Conservation (phyloP, 1,140 invertebrate species). For the Trachelipus rathkii region DNA sequence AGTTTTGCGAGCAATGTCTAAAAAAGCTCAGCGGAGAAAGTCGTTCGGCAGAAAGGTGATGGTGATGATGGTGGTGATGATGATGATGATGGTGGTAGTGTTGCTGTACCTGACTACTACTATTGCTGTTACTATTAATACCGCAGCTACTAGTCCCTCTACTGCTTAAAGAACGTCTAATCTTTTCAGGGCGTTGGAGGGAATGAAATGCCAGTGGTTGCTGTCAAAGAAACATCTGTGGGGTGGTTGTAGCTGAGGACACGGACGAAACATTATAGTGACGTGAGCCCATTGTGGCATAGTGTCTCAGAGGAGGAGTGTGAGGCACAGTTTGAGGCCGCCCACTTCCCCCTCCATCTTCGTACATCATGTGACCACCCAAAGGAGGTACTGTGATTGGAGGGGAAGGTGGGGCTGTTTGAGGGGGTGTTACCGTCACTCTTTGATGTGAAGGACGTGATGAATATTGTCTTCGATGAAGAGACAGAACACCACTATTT, state of each 20-base stretch:
- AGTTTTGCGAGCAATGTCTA: constrained; percentile 3
- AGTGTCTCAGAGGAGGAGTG: neutral
- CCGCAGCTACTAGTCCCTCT: too few relatives aligned
- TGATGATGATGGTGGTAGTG: neutral
- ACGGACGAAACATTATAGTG: constrained; percentile 4
- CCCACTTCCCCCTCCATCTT: neutral
- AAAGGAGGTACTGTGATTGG: neutral
- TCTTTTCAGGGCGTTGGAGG: neutral
- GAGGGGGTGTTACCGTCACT: neutral
- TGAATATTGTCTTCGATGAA: neutral
- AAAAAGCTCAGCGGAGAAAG: neutral
- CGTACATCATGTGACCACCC: neutral
- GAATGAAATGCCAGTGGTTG: neutral
- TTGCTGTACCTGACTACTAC: neutral
- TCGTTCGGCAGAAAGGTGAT: neutral
- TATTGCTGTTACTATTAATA: too few relatives aligned
- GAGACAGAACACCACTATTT: neutral
- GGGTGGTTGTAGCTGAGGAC: neutral
- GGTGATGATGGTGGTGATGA: neutral
- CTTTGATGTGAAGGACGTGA: neutral
- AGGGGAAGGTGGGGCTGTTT: neutral
- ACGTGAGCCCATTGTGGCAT: neutral
- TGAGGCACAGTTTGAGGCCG: neutral
- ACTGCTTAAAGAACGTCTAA: too few relatives aligned
- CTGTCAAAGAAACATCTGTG: constrained; percentile 3